Percentiles rank a stretch among this genome's conserved stretches.
These are phyloP conservation scores for Rhinoraja longicauda DNA, from an alignment of 2,797 vertebrate species.

Conservation along the genomic window DNA sequence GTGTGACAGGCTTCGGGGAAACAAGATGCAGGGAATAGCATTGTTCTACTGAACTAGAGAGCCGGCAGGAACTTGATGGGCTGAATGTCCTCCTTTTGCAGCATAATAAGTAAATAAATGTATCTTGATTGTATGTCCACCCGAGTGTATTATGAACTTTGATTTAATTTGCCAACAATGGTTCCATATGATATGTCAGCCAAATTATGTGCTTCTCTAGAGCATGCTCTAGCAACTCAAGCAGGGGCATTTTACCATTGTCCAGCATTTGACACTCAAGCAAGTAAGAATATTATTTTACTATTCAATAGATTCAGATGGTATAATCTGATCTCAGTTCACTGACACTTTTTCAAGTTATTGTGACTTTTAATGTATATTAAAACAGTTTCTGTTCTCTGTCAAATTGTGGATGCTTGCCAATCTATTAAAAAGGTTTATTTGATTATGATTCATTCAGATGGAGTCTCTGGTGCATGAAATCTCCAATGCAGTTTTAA, in stretches of 20 bases:
- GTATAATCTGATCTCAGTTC: background rate
- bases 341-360: background rate
- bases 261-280: no score
- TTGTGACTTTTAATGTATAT: background rate
- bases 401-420: background rate
- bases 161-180: no score
- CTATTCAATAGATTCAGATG: background rate
- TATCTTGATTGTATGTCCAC: background rate
- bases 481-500: background rate
- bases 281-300: no score
- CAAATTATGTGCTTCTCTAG: no score
- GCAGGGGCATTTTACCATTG: no score
- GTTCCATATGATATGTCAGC: no score
- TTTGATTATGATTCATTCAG: background rate
- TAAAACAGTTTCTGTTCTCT: background rate
- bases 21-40: no score
- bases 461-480: background rate
- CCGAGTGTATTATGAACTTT: background rate
- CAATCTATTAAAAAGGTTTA: background rate
- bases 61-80: no score
- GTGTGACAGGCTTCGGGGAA: no score
- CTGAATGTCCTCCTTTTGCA: no score
- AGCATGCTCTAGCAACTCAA: no score
- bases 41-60: no score
- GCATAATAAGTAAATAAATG: background rate